Evolutionary conservation across 1,140 invertebrate genomes (phyloP), one percentile per base, ranked within the genome.

Genomic region (Drosophila parabipectinata): DNA sequence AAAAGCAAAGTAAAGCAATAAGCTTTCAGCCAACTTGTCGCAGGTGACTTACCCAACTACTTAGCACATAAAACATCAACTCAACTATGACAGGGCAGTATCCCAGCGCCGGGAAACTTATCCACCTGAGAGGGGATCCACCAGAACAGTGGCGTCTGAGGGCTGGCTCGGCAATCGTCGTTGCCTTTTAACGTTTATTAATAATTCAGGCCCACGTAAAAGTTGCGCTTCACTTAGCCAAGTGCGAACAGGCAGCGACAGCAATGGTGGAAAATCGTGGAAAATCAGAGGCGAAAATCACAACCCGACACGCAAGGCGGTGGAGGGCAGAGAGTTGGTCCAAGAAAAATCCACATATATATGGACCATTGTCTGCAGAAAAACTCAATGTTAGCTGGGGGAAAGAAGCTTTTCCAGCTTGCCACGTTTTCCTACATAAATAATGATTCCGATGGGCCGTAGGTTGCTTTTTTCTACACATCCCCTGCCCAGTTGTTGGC

Each of bases 11-110:
- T 15, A 69, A 68, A 44, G 72, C 63, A 60, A 50, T 71, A 71
- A 77, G 73, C 74, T 77, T 77, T 71, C 58, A 59, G 66, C 59
- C 57, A 77, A 77, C 75, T 77, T 77, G 75, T 77, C 75, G 75
- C 75, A 77, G 75, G 73, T 77, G 75, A 77, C 75, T 77, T 72
- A 77, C 74, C 60, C 74, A 77, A 77, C 75, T 77, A 77, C 73
- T 77, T 72, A 77, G 73, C 59, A 77, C 74, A 71, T 77, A 77
- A 77, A 77, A 71, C 63, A 77, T 62, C 74, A 77, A 62, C 56
- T 71, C 64, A 58, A 77, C 74, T 77, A 71, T 77, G 55, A 62
- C 48, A 24, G 26, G n/a, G 12, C 12, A 58, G 50, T 4, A 12
- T 28, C 6, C 9, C 4, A 10, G 0, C 9, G 18, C 3, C 14